A percentile compares a stretch with the other conserved stretches of the same genome.
These are phyloP conservation scores for Busseola fusca DNA, from an alignment of 2,888 invertebrate species.

Conservation along the genomic window DNA sequence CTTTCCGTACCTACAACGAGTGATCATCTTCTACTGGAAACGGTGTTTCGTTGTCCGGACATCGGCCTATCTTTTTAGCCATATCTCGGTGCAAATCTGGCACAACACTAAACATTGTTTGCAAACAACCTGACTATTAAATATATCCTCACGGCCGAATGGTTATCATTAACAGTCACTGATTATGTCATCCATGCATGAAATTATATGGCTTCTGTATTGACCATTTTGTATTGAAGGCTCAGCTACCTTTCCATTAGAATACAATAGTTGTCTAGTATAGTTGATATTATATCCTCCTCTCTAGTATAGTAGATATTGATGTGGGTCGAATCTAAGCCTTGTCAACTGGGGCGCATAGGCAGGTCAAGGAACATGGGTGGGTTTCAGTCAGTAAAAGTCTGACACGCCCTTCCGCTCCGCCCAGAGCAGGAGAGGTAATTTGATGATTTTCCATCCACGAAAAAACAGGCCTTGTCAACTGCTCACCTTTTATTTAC, in stretches of 20 bases:
- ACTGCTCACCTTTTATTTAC: not conserved
- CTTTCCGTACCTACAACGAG: not conserved
- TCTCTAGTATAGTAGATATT: too few species aligned
- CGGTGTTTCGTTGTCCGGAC: not conserved
- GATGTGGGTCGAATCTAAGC: not conserved
- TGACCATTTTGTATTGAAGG: slow-evolving; percentile 13
- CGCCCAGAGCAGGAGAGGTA: too few species aligned
- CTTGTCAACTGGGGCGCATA: too few species aligned
- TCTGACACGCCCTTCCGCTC: too few species aligned
- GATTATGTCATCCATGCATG: slow-evolving; percentile 49
- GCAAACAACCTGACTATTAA: slow-evolving; percentile 43
- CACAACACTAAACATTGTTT: slow-evolving; percentile 39
- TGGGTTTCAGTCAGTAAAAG: too few species aligned
- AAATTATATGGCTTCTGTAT: slow-evolving; percentile 35
- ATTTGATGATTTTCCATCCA: too few species aligned
- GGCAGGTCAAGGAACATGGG: too few species aligned
- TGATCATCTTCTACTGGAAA: not conserved
- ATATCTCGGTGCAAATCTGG: slow-evolving; percentile 21
- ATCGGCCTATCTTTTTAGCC: slow-evolving; percentile 5
- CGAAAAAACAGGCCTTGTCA: too few species aligned
- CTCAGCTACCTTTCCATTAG: slow-evolving; percentile 3
- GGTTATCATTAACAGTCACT: slow-evolving; percentile 34
- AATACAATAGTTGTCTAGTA: slow-evolving; percentile 17
- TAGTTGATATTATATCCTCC: not conserved
- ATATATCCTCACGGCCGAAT: slow-evolving; percentile 52